Percentiles rank a stretch among this genome's conserved stretches.
Conservation (phyloP, 2,888 invertebrate genomes). For the Siphlonurus alternatus region DNA sequence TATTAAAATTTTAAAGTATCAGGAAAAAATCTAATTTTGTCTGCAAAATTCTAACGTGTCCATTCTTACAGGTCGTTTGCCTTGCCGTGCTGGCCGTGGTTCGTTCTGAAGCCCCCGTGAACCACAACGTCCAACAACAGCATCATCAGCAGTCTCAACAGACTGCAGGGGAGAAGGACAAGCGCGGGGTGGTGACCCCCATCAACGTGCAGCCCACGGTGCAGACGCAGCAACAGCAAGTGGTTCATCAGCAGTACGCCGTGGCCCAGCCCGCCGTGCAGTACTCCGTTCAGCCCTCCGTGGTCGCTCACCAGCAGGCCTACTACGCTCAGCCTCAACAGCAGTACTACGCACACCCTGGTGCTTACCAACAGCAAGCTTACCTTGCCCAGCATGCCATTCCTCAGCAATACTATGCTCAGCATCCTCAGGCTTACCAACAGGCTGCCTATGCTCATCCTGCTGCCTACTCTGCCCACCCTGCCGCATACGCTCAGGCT, state of each 20-base stretch:
- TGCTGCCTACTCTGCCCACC: neutral
- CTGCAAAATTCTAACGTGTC: too few relatives aligned
- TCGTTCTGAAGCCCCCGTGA: neutral
- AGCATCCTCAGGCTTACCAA: neutral
- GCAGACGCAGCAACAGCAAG: neutral
- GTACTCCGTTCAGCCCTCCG: neutral
- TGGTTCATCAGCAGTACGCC: too few relatives aligned
- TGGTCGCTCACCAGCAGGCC: neutral
- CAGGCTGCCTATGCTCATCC: neutral
- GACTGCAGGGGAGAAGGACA: neutral
- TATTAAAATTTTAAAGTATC: too few relatives aligned
- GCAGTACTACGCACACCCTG: neutral
- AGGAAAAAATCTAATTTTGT: too few relatives aligned
- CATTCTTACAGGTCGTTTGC: neutral
- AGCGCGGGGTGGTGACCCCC: neutral
- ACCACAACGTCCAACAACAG: neutral
- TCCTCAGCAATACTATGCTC: neutral
- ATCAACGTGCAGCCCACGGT: neutral
- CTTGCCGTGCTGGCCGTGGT: neutral
- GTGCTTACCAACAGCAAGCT: neutral
- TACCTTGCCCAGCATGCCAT: too few relatives aligned
- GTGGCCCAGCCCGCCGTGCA: neutral
- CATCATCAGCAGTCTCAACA: neutral
- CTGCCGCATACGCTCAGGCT: neutral
- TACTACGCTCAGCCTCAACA: neutral